phyloP scores from a whole-genome alignment of 2,113 vertebrate species.

The Urocynchramus pylzowi region DNA sequence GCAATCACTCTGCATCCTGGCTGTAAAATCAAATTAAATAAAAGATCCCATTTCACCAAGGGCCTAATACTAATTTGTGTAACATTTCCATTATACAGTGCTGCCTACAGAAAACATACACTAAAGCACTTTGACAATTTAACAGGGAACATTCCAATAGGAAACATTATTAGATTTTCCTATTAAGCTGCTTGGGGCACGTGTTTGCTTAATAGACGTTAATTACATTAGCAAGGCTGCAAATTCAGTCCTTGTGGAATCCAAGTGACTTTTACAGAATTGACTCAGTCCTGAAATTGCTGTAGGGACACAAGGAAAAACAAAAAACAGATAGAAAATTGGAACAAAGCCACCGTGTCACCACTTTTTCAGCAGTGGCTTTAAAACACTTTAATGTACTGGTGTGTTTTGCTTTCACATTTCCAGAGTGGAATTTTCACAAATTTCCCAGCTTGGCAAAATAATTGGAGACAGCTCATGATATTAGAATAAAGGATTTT shows the following conservation, averaged over 20 bases:
- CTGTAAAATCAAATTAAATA: slow-evolving; percentile 76
- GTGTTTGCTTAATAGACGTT: slow-evolving; percentile 28
- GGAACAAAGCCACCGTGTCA: not conserved
- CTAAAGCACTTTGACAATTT: not conserved
- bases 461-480: not conserved
- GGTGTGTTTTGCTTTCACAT: not conserved
- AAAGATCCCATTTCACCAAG: slow-evolving; percentile 69
- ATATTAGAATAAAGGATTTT: not conserved
- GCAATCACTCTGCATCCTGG: slow-evolving; percentile 24
- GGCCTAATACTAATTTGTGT: slow-evolving; percentile 70
- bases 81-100: slow-evolving; percentile 73
- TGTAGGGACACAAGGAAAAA: not conserved
- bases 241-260: slow-evolving; percentile 45
- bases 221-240: slow-evolving; percentile 65
- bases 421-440: not conserved
- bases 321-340: not conserved
- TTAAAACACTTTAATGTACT: not conserved
- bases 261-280: slow-evolving; percentile 41
- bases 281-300: not conserved
- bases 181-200: slow-evolving; percentile 54
- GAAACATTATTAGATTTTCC: slow-evolving; percentile 69
- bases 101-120: slow-evolving; percentile 58
- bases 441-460: not conserved
- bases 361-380: not conserved
- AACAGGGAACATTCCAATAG: slow-evolving; percentile 54